phyloP scores from a whole-genome alignment of 2,888 invertebrate genomes.

The Cepaea hortensis region DNA sequence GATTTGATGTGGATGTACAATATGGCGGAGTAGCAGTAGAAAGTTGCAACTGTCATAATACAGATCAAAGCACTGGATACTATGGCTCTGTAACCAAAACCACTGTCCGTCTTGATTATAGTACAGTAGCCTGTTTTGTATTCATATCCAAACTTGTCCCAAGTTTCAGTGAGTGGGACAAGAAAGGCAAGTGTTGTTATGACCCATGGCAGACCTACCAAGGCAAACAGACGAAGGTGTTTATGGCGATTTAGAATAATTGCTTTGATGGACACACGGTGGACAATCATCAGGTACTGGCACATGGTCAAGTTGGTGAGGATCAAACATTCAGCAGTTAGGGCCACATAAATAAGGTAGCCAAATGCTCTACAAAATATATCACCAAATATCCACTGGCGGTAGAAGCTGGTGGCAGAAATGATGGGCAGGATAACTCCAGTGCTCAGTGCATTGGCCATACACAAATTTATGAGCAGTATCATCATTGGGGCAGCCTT shows the following conservation, averaged over 20 bases:
- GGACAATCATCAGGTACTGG: constrained; percentile 34
- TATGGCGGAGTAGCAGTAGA: constrained; percentile 40
- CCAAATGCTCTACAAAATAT: constrained; percentile 17
- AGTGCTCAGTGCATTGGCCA: constrained; percentile 26
- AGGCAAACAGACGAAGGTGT: neutral
- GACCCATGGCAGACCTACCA: constrained; percentile 12
- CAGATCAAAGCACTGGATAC: neutral
- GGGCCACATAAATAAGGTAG: constrained; percentile 23
- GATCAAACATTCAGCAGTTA: constrained; percentile 9
- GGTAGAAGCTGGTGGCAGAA: neutral
- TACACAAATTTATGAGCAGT: constrained; percentile 24
- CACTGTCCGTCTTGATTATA: neutral
- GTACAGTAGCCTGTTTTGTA: constrained; percentile 35
- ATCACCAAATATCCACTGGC: constrained; percentile 14
- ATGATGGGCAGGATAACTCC: constrained; percentile 24
- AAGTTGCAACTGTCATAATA: neutral
- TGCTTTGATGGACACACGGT: neutral
- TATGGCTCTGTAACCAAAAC: neutral
- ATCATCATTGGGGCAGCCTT: constrained; percentile 9
- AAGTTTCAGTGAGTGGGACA: neutral
- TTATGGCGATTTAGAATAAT: neutral
- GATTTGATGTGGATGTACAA: constrained; percentile 1
- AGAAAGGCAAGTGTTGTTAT: neutral
- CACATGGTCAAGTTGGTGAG: constrained; percentile 5
- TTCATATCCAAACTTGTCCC: constrained; percentile 33